Base-by-base conservation (phyloP, 2,797 vertebrate species). In the Crax fasciolata region DNA sequence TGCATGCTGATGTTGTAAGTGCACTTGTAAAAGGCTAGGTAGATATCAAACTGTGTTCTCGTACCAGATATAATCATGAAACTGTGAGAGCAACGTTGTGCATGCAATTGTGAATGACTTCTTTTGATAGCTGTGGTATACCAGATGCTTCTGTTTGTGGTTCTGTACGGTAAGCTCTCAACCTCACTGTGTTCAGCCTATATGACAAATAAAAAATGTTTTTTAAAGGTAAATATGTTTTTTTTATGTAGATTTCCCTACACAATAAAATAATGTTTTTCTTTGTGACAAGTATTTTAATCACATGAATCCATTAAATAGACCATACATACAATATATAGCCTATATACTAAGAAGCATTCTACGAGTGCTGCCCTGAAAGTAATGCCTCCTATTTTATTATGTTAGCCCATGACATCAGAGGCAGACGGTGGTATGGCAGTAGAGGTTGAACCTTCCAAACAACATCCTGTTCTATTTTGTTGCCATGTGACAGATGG, bases 231-330 rank as follows among this genome's bases (percentile, higher is more conserved):
- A 55, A 78, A 81, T 9, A 13, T 43, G 20, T 2, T 75, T 78
- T 41, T 24, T 28, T 17, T 19, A 25, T 14, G 21, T 9, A 59
- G 3, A 11, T 43, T 76, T 76, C 39, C 5, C 11, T 32, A 19
- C 7, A 32, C 0, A 1, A 41, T 28, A 39, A 77, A 70, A 52
- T 58, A 1, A 52, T 66, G 1, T 14, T 25, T 54, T 62, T 11
- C 6, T 59, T 16, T 65, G 12, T 49, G 43, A 28, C 6, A 70
- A 43, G 3, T 3, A 46, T 58, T 70, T 84, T 59, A 90, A 52
- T 49, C 24, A 43, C 28, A 14, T 1, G 7, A 62, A 66, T 59
- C 28, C 38, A 41, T 9, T 9, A 41, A 30, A 41, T 21, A 43
- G 23, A 8, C 38, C 27, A 68, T 14, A 52, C 4, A 39, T 38